phyloP scores from a whole-genome alignment of 2,113 vertebrate species.

The Zapornia atra region DNA sequence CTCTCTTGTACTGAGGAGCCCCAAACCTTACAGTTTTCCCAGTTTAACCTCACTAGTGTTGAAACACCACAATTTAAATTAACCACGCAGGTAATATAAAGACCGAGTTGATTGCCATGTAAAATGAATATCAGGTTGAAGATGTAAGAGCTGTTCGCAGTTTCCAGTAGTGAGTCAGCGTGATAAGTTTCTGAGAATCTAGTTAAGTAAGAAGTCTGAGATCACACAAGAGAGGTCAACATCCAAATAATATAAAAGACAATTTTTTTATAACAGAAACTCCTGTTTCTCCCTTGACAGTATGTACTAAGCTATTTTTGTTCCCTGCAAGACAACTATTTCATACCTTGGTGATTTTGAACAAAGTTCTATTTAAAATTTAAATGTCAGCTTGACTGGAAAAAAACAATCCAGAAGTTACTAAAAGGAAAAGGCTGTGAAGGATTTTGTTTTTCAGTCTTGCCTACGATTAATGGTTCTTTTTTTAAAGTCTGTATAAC shows the following conservation, averaged over 20 bases:
- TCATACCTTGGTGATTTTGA: constrained; percentile 37
- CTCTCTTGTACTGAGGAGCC: not conserved
- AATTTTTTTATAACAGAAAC: not conserved
- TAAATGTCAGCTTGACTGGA: not conserved
- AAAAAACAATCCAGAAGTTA: not conserved
- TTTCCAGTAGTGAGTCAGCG: not conserved
- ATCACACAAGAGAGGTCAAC: not conserved
- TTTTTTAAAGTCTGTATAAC: not conserved
- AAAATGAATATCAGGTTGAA: not conserved
- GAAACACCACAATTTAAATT: not conserved
- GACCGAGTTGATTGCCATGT: not conserved
- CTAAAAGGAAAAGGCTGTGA: not conserved
- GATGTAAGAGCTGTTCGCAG: not conserved
- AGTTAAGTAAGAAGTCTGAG: not conserved
- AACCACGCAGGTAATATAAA: not conserved
- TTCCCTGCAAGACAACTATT: not conserved
- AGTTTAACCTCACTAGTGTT: not conserved
- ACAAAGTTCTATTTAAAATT: constrained; percentile 3
- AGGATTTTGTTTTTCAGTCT: not conserved
- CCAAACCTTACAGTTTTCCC: not conserved
- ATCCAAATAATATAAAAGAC: not conserved
- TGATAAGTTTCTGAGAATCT: not conserved
- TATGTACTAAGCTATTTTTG: not conserved
- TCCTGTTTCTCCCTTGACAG: not conserved
- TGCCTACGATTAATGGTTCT: not conserved